Base-by-base conservation (phyloP, 2,797 vertebrate species). In the Ctenopoma kingsleyae region DNA sequence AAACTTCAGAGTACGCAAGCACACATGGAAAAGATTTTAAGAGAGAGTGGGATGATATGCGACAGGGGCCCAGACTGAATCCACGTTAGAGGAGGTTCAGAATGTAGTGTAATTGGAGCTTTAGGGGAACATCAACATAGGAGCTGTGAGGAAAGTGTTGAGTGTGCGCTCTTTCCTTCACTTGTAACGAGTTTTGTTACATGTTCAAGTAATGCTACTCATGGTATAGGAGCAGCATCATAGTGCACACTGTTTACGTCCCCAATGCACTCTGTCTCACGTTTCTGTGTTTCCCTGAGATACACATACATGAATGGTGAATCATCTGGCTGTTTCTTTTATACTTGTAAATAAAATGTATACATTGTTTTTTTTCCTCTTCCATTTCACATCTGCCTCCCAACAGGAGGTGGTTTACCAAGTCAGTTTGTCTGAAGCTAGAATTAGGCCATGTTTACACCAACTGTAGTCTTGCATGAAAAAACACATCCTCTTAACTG, bases 21-120 rank as follows among this genome's bases (percentile, higher is more conserved):
- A 50, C 32, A 65, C 52, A 20, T 23, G 19, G 70, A 55, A 32
- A 13, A 62, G 50, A 49, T 58, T 74, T 67, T 22, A 46, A 65
- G 43, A 63, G n/a, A 55, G 79, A 71, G 60, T 67, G 72, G 63
- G 66, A 74, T 74, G 66, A 55, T 69, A 15, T 51, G 53, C 16
- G 48, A 73, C 78, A 44, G 49, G 60, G 58, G 59, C 71, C 56
- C 58, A 52, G 70, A 47, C 47, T 47, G 59, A 48, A 58, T 55
- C 40, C 38, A 52, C 71, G 65, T 61, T 74, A 71, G 71, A 74
- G 30, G 55, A 76, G 52, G 56, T 64, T 67, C 51, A 50, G 36
- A 55, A 64, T 35, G 51, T 60, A 23, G 8, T 22, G n/a, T 53
- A 47, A 69, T 35, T 67, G n/a, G 43, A 8, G 30, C 47, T 66